Conservation (phyloP, 2,888 invertebrate species). For the Drosophila borealis region DNA sequence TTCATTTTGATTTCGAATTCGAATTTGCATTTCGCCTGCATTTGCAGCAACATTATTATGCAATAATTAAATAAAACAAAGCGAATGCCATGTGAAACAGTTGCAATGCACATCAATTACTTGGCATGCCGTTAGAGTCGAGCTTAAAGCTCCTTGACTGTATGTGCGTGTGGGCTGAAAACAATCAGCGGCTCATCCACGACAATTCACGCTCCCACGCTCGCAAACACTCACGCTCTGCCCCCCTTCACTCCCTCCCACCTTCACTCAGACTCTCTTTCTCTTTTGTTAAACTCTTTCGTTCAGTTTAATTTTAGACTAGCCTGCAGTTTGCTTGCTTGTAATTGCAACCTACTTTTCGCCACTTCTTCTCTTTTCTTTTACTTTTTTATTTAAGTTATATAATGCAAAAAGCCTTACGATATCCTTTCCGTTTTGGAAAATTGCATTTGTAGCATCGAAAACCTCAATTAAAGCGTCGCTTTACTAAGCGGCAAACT, state of each 20-base stretch:
- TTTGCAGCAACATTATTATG: conserved; percentile 54
- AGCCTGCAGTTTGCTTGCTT: conserved; percentile 30
- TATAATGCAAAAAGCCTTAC: conserved; percentile 34
- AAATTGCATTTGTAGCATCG: conserved; percentile 39
- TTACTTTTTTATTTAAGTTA: conserved; percentile 14
- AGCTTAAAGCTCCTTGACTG: conserved; percentile 27
- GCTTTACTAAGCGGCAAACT: conserved; percentile 37
- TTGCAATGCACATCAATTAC: conserved; percentile 19
- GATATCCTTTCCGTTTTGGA: conserved; percentile 12
- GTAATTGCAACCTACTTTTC: conserved; percentile 21
- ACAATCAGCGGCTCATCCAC: conserved; percentile 43
- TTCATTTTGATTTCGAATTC: conserved; percentile 31
- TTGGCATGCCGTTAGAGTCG: conserved; percentile 31
- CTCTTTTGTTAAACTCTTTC: conserved; percentile 28
- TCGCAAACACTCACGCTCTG: conserved; percentile 9
- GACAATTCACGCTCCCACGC: conserved; percentile 26
- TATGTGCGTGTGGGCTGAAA: conserved; percentile 33
- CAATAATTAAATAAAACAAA: conserved; percentile 62
- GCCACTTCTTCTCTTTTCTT: background rate
- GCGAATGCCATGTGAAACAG: conserved; percentile 54
- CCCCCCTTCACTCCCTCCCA: background rate
- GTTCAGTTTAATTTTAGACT: conserved; percentile 54
- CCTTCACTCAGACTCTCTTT: background rate
- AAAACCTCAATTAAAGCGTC: conserved; percentile 56
- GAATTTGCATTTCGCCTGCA: conserved; percentile 35